Percentiles rank a stretch among this genome's conserved stretches.
These are phyloP conservation scores for Notolabrus celidotus DNA, from an alignment of 2,797 vertebrate genomes.

Conservation along the genomic window DNA sequence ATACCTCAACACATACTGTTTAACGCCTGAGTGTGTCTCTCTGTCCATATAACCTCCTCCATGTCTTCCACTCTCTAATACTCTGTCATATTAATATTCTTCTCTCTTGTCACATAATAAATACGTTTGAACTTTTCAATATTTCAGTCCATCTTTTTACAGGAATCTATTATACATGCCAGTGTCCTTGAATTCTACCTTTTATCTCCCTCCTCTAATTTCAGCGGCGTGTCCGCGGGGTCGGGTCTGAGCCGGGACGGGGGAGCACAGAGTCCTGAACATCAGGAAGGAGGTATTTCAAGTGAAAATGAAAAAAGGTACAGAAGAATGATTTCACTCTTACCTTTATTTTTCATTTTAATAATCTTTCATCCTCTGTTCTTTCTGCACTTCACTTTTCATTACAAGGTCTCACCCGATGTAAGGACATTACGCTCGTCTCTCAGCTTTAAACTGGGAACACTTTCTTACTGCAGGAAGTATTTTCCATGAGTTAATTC, in stretches of 20 bases:
- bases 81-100: slow-evolving; percentile 14
- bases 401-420: neutral
- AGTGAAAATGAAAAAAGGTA: slow-evolving; percentile 5
- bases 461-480: slow-evolving; percentile 15
- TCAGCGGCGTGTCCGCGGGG: slow-evolving; percentile 16
- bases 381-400: neutral
- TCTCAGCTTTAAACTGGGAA: neutral
- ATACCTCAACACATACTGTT: too few relatives aligned
- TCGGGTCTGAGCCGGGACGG: neutral
- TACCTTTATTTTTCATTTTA: neutral
- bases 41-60: neutral
- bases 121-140: slow-evolving; percentile 28
- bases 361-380: neutral
- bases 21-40: neutral
- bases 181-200: slow-evolving; percentile 5
- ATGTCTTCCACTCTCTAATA: neutral
- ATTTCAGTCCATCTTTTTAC: slow-evolving; percentile 22
- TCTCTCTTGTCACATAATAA: slow-evolving; percentile 15
- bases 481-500: slow-evolving; percentile 20
- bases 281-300: slow-evolving; percentile 6
- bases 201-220: slow-evolving; percentile 40
- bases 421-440: neutral
- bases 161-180: neutral
- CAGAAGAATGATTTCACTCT: neutral
- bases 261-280: neutral